Conservation (phyloP, 1,140 invertebrate species). For the Heliconius nattereri region DNA sequence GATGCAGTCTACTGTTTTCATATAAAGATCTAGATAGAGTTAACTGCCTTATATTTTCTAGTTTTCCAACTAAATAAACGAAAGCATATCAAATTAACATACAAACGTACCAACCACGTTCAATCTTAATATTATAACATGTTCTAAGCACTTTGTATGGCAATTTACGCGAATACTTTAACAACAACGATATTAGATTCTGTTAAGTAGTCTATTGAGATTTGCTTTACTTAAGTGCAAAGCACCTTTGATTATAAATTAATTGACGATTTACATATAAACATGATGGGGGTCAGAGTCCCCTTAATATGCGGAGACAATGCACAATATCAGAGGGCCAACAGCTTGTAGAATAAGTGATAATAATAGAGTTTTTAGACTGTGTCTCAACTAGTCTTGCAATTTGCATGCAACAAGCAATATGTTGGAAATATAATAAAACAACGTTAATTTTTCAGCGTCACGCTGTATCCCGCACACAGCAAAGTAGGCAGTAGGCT, state of each 20-base stretch:
- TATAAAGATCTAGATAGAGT: too few species aligned
- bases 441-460: too few species aligned
- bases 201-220: conserved; percentile 8
- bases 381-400: neutral
- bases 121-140: conserved; percentile 19
- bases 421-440: too few species aligned
- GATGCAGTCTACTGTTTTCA: too few species aligned
- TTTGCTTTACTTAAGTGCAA: neutral
- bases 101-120: neutral
- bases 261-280: conserved; percentile 39
- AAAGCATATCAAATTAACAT: neutral
- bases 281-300: conserved; percentile 55
- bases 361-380: neutral
- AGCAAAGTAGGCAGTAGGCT: too few species aligned
- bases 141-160: conserved; percentile 11
- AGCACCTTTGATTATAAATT: conserved; percentile 26
- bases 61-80: neutral
- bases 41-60: neutral
- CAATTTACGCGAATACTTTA: neutral
- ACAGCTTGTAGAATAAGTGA: neutral
- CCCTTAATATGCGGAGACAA: conserved; percentile 64
- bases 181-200: conserved; percentile 8
- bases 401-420: too few species aligned
- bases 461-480: too few species aligned
- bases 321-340: conserved; percentile 65